Base-by-base conservation (phyloP, 1,140 invertebrate genomes). In the Pogonomyrmex californicus region DNA sequence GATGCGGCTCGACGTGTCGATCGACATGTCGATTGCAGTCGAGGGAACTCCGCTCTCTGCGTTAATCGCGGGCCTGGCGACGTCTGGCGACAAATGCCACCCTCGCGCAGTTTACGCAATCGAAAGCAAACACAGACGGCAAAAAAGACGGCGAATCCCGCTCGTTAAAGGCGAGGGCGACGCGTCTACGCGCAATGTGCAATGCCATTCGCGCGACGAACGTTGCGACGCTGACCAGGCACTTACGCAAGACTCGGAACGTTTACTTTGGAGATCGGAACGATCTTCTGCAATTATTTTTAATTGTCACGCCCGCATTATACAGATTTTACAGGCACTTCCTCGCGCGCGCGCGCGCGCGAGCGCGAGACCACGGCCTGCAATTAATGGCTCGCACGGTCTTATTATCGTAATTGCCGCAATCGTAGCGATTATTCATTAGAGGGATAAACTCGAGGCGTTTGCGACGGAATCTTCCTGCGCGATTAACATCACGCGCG, bases 81-180 rank as follows among this genome's bases (percentile, higher is more conserved):
- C 47, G 65, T 54, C 79, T 86, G 88, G 78, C 75, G 87, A 90
- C 90, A 90, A 92, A 92, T 92, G 91, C 91, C 91, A 92, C 91
- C 92, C 88, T 87, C 85, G 86, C 33, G 85, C 73, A 85, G 90
- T 93, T 92, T 92, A 91, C 86, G 87, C 79, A 23, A 60, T 86
- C 63, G 71, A 90, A 88, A 87, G 91, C 91, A 93, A 92, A 93
- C 91, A 93, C 91, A 93, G 91, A 92, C 90, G 81, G 88, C 87
- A 92, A 93, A 93, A 92, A 92, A 86, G 62, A 47, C 58, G 23
- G 23, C 23, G 23, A 23, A 85, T 23, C 66, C 30, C 51, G 79
- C 83, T 91, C 88, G 87, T 91, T 90, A 92, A 91, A 79, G 75
- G 87, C 51, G 86, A 89, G 83, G 75, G 87, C 51, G 86, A 89